Evolutionary conservation across 92 coral and sea anemone genomes (phyloP).

Genomic region (Muricea muricata): DNA sequence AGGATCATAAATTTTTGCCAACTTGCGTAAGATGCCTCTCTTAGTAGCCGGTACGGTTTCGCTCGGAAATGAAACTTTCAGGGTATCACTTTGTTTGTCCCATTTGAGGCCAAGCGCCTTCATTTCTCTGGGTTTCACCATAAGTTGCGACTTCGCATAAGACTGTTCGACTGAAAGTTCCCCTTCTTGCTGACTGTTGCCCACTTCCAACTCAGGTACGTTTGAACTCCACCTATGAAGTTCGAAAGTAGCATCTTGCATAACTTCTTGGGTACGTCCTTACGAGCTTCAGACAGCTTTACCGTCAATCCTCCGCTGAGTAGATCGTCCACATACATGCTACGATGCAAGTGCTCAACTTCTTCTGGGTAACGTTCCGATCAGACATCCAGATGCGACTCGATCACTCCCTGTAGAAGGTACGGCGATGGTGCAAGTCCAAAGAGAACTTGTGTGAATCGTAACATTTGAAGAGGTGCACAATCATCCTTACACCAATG

Average conservation of each 20-base stretch:
- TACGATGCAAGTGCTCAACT: constrained; percentile 22
- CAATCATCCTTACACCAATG: constrained; percentile 31
- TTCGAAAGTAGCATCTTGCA: not conserved
- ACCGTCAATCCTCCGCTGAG: not conserved
- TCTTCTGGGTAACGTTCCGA: not conserved
- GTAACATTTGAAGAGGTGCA: not conserved
- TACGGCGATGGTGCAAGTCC: constrained; percentile 34
- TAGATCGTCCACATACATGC: constrained; percentile 19
- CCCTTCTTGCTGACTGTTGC: not conserved
- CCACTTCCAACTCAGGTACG: not conserved
- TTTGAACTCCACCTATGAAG: constrained; percentile 14
- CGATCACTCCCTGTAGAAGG: constrained; percentile 20
- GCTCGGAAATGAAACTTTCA: not conserved
- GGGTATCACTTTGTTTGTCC: constrained; percentile 3
- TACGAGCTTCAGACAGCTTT: not conserved
- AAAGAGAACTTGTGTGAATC: constrained; percentile 22
- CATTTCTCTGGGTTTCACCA: not conserved
- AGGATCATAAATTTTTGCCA: constrained; percentile 17
- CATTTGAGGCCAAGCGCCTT: constrained; percentile 17
- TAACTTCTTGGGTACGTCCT: not conserved
- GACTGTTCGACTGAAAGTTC: not conserved
- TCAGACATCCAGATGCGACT: constrained; percentile 25
- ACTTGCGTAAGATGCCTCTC: not conserved
- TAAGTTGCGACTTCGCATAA: constrained; percentile 5
- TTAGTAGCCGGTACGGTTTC: not conserved